phyloP scores from a whole-genome alignment of 2,888 invertebrate species.

The Monoplex corrugatus region DNA sequence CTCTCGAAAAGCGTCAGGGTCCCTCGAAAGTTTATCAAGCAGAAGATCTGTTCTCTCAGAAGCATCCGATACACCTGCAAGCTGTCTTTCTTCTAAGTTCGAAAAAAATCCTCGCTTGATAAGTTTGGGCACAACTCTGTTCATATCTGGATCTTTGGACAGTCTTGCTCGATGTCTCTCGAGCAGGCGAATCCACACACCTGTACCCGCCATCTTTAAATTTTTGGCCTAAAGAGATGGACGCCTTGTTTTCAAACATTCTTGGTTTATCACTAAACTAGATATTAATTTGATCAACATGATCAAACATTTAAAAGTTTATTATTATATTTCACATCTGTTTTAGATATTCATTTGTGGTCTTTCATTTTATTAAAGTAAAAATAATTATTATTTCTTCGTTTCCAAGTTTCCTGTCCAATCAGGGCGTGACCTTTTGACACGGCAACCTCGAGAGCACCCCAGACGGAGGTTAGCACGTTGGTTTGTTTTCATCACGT shows the following conservation, averaged over 20 bases:
- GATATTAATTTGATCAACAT: not conserved
- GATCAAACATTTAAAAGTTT: not conserved
- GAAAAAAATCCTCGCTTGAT: slow-evolving; percentile 72
- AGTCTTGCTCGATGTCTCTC: slow-evolving; percentile 70
- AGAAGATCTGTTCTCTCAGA: slow-evolving; percentile 72
- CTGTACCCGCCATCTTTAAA: slow-evolving; percentile 77
- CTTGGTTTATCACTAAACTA: not conserved
- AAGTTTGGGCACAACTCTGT: slow-evolving; percentile 72
- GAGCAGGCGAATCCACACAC: slow-evolving; percentile 73
- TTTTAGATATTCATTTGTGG: not conserved
- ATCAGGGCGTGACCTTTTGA: slow-evolving; percentile 28
- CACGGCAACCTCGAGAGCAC: slow-evolving; percentile 22
- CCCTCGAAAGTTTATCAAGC: slow-evolving; percentile 77
- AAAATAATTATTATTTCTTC: not conserved
- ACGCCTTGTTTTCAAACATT: slow-evolving; percentile 8
- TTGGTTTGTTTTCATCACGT: slow-evolving; percentile 67
- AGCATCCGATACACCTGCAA: slow-evolving; percentile 65
- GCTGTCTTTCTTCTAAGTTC: slow-evolving; percentile 71
- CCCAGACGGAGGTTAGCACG: slow-evolving; percentile 55
- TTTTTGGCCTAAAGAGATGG: slow-evolving; percentile 35
- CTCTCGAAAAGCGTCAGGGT: slow-evolving; percentile 75
- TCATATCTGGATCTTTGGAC: slow-evolving; percentile 74
- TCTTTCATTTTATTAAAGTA: not conserved
- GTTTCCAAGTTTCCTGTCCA: slow-evolving; percentile 30
- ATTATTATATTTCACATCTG: not conserved